Percentiles rank a stretch among this genome's conserved stretches.
Evolutionary conservation across 2,797 vertebrate genomes (phyloP).

Genomic region (Synanceia verrucosa): DNA sequence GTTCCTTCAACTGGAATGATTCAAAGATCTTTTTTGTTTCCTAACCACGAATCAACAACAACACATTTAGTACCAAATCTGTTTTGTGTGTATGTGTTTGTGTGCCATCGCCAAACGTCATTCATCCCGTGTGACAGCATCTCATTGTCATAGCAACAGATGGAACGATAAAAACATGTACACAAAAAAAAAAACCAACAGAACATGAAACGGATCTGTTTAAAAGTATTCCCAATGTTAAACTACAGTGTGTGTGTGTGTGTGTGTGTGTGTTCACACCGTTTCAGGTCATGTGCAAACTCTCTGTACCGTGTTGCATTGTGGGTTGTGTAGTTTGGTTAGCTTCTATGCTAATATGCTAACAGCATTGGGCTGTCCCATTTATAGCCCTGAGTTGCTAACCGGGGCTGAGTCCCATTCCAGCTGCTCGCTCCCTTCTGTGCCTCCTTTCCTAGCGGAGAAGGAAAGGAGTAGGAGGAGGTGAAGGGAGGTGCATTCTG

Average conservation of each 20-base stretch:
- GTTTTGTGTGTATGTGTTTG: no score
- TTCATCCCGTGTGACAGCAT: conserved; percentile 22
- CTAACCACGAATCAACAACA: background rate
- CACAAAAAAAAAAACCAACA: conserved; percentile 54
- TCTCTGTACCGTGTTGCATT: conserved; percentile 36
- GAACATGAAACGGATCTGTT: conserved; percentile 60
- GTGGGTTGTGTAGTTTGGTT: conserved; percentile 38
- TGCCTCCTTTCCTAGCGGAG: conserved; percentile 6
- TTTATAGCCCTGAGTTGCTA: conserved; percentile 32
- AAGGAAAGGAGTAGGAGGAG: background rate
- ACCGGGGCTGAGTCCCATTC: conserved; percentile 55
- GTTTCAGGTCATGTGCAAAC: conserved; percentile 20
- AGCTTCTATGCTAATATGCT: conserved; percentile 21
- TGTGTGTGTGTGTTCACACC: conserved; percentile 9
- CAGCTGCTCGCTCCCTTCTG: conserved; percentile 43
- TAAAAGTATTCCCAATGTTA: conserved; percentile 65
- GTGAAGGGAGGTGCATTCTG: conserved; percentile 14
- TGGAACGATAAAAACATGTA: conserved; percentile 59
- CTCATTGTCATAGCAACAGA: conserved; percentile 70
- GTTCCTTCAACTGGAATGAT: conserved; percentile 47
- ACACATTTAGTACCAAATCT: conserved; percentile 31
- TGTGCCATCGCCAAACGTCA: conserved; percentile 12
- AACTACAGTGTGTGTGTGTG: conserved; percentile 42
- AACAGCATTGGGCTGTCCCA: conserved; percentile 37
- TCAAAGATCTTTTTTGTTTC: background rate